Evolutionary conservation across 2,888 invertebrate genomes (phyloP), one percentile per base, ranked within the genome.

Genomic region (Hirtodrosophila duncani): DNA sequence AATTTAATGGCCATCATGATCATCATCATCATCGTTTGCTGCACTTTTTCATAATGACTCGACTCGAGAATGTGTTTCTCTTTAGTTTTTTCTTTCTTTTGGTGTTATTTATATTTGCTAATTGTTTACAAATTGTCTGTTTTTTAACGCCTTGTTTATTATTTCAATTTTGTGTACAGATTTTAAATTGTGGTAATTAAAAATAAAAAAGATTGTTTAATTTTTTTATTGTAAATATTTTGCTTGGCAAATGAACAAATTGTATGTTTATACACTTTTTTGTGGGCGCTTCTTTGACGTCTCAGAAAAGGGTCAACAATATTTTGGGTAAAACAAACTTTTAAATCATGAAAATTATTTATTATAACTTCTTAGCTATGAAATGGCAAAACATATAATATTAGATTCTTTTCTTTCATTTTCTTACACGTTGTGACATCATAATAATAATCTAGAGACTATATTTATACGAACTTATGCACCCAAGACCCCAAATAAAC

Each of bases 141-240:
- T 65, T 49, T 66, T 68, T 44, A 75, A 53, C 51, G 50, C 26
- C 26, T 77, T 80, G 68, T 72, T 77, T 71, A 63, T 80, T 60
- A 49, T 77, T 62, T 49, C 31, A 17, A 37, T 52, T 43, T 51
- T 58, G 36, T 68, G 42, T 60, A 48, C 31, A 21, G 26, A 44
- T 51, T 39, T 65, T 44, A 58, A 72, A 77, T 57, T 51, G 45
- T 53, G 50, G 78, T 51, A 62, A 68, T 77, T 56, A 56, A 56
- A 13, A 58, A 23, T 14, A 16, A 62, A 65, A 44, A 26, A 44
- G 45, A 55, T 16, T 23, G 10, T 5, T 27, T 18, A 30, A 23
- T 37, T 44, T 43, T n/a, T n/a, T n/a, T n/a, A n/a, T n/a, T 14
- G 36, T 59, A 49, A 59, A 61, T 59, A 60, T 52, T 58, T 42